Base-by-base conservation (phyloP, 2,113 vertebrate species). In the Calypte anna region DNA sequence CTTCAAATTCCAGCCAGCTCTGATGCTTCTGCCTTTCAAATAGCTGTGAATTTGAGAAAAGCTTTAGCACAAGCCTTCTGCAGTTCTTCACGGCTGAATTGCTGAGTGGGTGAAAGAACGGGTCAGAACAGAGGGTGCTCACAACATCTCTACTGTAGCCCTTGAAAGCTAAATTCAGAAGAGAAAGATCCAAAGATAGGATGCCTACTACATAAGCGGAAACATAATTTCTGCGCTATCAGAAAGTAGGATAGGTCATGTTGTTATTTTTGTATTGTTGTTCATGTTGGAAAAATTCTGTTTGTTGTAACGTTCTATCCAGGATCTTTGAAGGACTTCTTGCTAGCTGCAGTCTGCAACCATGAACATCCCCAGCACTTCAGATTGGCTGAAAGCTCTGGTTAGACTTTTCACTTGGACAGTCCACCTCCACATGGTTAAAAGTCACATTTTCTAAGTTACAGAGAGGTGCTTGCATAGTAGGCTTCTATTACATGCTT, bases 21-120 rank as follows among this genome's bases (percentile, higher is more conserved):
- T 59, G 21, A 67, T 40, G 54, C 59, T 76, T 64, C 76, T 76
- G 82, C 40, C 40, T 93, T 86, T 91, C 54, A 91, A 95, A 93
- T 73, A 88, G 43, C 54, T 90, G 77, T 33, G 51, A 90, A 94
- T 36, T 70, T 88, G 77, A 92, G 64, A 90, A 68, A 80, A 92
- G 36, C 30, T 88, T 94, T 92, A 88, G 70, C 91, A 75, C 28
- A 43, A 80, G 88, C 64, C 51, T 80, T 51, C 63, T 70, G 55
- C 73, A 81, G 75, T n/a, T 85, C 73, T 93, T 91, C 93, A 77
- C 15, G 2, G 55, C 24, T 77, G 59, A 89, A 51, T 7, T 87
- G 89, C 33, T 72, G 81, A 72, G 90, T 82, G 80, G 74, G 80
- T 86, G 90, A 93, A 76, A 84, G 72, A 93, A 86, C 23, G 66